A percentile compares a stretch with the other conserved stretches of the same genome.
Conservation (phyloP, 2,888 invertebrate species). For the Xanthia icteritia region DNA sequence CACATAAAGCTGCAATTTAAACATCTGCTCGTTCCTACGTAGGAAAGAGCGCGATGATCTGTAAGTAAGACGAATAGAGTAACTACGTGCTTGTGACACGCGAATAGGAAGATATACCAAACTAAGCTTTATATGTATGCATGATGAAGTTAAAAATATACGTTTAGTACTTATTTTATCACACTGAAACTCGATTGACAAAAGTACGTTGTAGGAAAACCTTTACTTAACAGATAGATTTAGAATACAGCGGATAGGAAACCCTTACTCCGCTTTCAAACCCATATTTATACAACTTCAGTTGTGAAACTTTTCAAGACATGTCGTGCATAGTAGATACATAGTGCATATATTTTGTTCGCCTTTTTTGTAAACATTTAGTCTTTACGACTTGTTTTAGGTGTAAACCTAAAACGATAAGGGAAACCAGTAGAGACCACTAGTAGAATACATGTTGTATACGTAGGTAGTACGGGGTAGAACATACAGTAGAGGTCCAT, state of each 20-base stretch:
- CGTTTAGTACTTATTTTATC: conserved; percentile 1
- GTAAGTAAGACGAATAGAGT: conserved; percentile 54
- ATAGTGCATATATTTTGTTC: too few relatives aligned
- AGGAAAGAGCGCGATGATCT: conserved; percentile 37
- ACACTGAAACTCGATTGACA: neutral
- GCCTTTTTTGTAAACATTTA: neutral
- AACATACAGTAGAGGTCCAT: neutral
- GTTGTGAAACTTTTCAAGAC: neutral
- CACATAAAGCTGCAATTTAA: conserved; percentile 14
- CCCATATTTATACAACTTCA: neutral
- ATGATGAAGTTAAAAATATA: neutral
- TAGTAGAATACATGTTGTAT: neutral
- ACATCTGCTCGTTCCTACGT: conserved; percentile 19
- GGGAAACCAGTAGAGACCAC: neutral
- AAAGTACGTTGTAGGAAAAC: neutral
- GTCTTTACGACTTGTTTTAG: neutral
- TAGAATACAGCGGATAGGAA: neutral
- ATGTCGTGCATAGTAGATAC: too few relatives aligned
- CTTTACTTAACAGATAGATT: neutral
- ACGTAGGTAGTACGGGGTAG: neutral
- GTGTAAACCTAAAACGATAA: neutral
- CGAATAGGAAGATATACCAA: conserved; percentile 19
- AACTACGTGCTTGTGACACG: conserved; percentile 51
- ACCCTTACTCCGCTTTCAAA: neutral
- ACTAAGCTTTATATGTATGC: conserved; percentile 12